A percentile compares a stretch with the other conserved stretches of the same genome.
phyloP scores from a whole-genome alignment of 1,140 invertebrate species.

The Apocrypta bakeri region DNA sequence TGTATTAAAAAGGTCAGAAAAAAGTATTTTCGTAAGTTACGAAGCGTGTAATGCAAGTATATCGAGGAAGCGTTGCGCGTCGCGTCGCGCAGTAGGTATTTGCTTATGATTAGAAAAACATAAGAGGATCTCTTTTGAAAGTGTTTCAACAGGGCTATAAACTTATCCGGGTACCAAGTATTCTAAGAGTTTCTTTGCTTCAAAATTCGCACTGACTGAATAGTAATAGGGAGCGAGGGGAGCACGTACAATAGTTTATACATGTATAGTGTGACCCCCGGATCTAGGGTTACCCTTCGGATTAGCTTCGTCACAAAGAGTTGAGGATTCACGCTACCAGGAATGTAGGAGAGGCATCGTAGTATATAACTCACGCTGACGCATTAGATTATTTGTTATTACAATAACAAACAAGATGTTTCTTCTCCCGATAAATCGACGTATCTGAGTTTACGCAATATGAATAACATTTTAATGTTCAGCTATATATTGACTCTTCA shows the following conservation, averaged over 20 bases:
- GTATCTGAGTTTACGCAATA: no score
- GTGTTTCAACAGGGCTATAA: conserved; percentile 61
- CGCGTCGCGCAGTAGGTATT: conserved; percentile 30
- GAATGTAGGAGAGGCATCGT: conserved; percentile 40
- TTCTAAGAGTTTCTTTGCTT: conserved; percentile 45
- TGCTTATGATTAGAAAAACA: conserved; percentile 58
- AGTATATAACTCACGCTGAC: background rate
- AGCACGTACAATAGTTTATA: background rate
- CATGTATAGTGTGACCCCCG: conserved; percentile 1
- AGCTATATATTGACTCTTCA: no score
- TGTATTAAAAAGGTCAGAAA: no score
- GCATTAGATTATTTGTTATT: background rate
- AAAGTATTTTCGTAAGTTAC: background rate
- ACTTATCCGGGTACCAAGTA: conserved; percentile 59
- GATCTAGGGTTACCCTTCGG: conserved; percentile 13
- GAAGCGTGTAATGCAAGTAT: no score
- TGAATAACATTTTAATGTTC: no score
- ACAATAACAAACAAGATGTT: background rate
- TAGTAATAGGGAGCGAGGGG: background rate
- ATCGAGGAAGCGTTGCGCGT: background rate
- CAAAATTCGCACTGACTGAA: conserved; percentile 15
- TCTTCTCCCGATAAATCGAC: no score
- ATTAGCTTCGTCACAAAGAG: conserved; percentile 48
- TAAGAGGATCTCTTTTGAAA: conserved; percentile 54
- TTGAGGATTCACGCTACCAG: conserved; percentile 51